A percentile compares a stretch with the other conserved stretches of the same genome.
Evolutionary conservation across 2,888 invertebrate species (phyloP).

Genomic region (Linnaemya vulpina): DNA sequence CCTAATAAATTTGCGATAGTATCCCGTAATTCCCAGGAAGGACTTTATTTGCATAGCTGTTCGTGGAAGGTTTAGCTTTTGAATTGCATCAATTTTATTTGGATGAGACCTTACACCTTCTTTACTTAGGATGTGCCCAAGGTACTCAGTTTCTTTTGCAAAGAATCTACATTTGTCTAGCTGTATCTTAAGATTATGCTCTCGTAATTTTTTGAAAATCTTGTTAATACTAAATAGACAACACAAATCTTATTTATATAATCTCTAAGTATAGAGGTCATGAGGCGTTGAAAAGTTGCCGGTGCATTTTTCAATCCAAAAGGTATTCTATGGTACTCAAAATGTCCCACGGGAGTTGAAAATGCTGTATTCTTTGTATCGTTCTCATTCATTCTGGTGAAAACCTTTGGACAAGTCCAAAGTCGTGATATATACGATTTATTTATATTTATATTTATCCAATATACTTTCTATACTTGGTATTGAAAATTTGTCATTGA

Average conservation of each 20-base stretch:
- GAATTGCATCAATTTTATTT: slow-evolving; percentile 17
- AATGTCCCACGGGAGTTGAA: slow-evolving; percentile 31
- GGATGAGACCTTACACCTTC: slow-evolving; percentile 26
- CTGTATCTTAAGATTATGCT: slow-evolving; percentile 30
- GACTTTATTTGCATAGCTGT: slow-evolving; percentile 1
- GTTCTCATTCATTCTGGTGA: not conserved
- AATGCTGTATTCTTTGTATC: slow-evolving; percentile 23
- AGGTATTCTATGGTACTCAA: slow-evolving; percentile 23
- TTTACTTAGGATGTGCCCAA: slow-evolving; percentile 10
- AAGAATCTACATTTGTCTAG: slow-evolving; percentile 6
- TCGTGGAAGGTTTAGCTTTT: not conserved
- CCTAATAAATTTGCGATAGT: slow-evolving; percentile 31
- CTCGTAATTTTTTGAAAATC: slow-evolving; percentile 9
- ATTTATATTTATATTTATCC: too few relatives aligned
- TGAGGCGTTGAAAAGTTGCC: slow-evolving; percentile 19
- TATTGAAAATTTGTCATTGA: too few relatives aligned
- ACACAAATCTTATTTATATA: not conserved
- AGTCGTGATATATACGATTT: too few relatives aligned
- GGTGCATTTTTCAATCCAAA: slow-evolving; percentile 44
- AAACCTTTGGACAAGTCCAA: too few relatives aligned
- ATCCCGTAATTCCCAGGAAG: slow-evolving; percentile 18
- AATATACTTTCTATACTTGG: too few relatives aligned
- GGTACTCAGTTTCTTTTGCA: not conserved
- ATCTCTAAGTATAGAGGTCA: slow-evolving; percentile 7
- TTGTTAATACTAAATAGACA: not conserved